phyloP scores from a whole-genome alignment of 2,797 vertebrate genomes.

The Buceros bicornis region DNA sequence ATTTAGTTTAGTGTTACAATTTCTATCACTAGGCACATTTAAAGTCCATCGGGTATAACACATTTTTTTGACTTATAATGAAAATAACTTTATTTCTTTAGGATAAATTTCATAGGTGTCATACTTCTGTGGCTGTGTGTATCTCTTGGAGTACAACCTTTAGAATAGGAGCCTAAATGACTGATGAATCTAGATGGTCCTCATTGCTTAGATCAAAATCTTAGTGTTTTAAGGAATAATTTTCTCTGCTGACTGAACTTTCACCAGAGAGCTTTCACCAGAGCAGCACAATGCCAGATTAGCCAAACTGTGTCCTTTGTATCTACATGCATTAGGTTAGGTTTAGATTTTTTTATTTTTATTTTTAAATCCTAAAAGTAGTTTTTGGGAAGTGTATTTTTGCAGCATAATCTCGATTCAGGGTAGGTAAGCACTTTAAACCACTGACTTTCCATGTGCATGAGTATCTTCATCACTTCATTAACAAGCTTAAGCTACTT shows the following conservation, averaged over 20 bases:
- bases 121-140: not conserved
- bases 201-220: not conserved
- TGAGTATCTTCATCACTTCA: not conserved
- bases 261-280: not conserved
- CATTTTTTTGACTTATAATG: not conserved
- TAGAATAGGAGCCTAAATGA: not conserved
- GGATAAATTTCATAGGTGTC: not conserved
- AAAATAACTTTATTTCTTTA: not conserved
- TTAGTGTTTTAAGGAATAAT: not conserved
- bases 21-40: slow-evolving; percentile 5
- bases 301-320: not conserved
- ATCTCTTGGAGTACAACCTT: not conserved
- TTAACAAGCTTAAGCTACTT: no score
- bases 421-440: not conserved
- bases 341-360: not conserved
- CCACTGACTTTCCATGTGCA: accelerated
- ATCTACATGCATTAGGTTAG: not conserved
- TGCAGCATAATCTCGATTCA: not conserved
- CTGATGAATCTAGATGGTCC: not conserved
- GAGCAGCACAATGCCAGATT: not conserved
- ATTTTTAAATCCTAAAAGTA: accelerated
- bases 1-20: slow-evolving; percentile 5
- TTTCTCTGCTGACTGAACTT: not conserved
- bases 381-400: not conserved
- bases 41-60: not conserved